phyloP scores from a whole-genome alignment of 2,888 invertebrate genomes.

The Drosophila tripunctata region DNA sequence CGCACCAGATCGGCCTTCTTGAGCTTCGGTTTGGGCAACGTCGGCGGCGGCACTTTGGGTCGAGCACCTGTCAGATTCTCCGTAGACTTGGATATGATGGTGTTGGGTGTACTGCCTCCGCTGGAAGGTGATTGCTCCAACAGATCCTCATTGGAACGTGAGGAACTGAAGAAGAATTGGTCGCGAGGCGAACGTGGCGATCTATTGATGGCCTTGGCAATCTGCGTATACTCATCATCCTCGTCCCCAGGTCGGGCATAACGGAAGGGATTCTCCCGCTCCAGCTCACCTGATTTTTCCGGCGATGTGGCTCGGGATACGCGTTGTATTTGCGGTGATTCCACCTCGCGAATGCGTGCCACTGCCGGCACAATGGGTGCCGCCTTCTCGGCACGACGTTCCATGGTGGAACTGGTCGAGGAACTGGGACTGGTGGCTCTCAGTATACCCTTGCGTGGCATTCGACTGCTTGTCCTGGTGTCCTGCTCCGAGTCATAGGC shows the following conservation, averaged over 20 bases:
- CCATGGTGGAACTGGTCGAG: slow-evolving; percentile 78
- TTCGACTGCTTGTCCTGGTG: slow-evolving; percentile 45
- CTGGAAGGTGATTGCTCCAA: slow-evolving; percentile 68
- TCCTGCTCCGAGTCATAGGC: slow-evolving; percentile 84
- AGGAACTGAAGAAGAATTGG: slow-evolving; percentile 78
- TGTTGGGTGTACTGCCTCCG: slow-evolving; percentile 63
- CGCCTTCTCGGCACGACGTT: slow-evolving; percentile 75
- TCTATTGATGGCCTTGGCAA: slow-evolving; percentile 80
- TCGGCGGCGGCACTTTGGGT: slow-evolving; percentile 72
- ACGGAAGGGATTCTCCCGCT: slow-evolving; percentile 84
- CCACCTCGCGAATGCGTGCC: slow-evolving; percentile 82
- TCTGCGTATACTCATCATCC: slow-evolving; percentile 81
- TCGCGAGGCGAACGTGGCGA: slow-evolving; percentile 69
- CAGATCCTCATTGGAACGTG: slow-evolving; percentile 82
- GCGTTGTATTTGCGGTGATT: slow-evolving; percentile 79
- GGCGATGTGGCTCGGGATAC: slow-evolving; percentile 63
- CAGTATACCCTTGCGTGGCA: slow-evolving; percentile 83
- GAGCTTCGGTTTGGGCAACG: slow-evolving; percentile 81
- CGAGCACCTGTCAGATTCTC: slow-evolving; percentile 74
- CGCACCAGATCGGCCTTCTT: slow-evolving; percentile 82
- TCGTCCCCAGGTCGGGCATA: slow-evolving; percentile 24
- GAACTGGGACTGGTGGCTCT: slow-evolving; percentile 83
- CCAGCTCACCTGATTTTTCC: slow-evolving; percentile 76
- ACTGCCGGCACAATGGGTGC: slow-evolving; percentile 80
- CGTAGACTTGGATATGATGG: slow-evolving; percentile 73